These are phyloP conservation scores for Diloba caeruleocephala DNA, from an alignment of 2,888 invertebrate genomes.

Conservation along the genomic window DNA sequence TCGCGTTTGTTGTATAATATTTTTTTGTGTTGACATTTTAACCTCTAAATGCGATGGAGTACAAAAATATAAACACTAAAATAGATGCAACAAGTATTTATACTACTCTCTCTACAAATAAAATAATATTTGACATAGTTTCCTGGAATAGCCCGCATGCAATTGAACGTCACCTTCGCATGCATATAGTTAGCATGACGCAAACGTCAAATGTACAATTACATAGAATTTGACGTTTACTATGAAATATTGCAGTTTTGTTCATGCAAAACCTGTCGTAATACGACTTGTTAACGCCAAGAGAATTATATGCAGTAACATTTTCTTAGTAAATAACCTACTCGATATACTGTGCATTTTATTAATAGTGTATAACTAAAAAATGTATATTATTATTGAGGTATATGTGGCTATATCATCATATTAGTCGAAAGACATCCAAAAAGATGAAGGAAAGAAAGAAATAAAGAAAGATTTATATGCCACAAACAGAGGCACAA, in stretches of 20 bases:
- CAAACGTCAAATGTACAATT: slow-evolving; percentile 19
- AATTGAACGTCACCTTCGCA: slow-evolving; percentile 27
- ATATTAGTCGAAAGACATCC: too few species aligned
- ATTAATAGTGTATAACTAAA: neutral
- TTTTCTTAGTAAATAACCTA: slow-evolving; percentile 32
- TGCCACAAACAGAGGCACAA: too few species aligned
- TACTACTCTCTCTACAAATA: slow-evolving; percentile 23
- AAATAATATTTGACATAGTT: slow-evolving; percentile 31
- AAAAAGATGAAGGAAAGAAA: too few species aligned
- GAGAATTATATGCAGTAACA: slow-evolving; percentile 21
- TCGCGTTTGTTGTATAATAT: neutral
- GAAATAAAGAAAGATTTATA: too few species aligned
- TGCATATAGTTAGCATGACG: slow-evolving; percentile 37
- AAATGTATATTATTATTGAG: neutral
- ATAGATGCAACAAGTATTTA: slow-evolving; percentile 15
- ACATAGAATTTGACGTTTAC: slow-evolving; percentile 25
- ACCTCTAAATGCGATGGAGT: slow-evolving; percentile 20
- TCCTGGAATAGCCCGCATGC: slow-evolving; percentile 38
- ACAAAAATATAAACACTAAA: slow-evolving; percentile 33
- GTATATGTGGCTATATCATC: too few species aligned
- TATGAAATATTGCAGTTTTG: slow-evolving; percentile 41
- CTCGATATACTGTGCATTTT: slow-evolving; percentile 7
- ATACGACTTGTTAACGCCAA: slow-evolving; percentile 16
- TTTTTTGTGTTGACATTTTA: slow-evolving; percentile 27
- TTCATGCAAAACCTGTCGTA: slow-evolving; percentile 21